Percentiles rank a stretch among this genome's conserved stretches.
phyloP scores from a whole-genome alignment of 1,140 invertebrate species.

The Drosophila triauraria region DNA sequence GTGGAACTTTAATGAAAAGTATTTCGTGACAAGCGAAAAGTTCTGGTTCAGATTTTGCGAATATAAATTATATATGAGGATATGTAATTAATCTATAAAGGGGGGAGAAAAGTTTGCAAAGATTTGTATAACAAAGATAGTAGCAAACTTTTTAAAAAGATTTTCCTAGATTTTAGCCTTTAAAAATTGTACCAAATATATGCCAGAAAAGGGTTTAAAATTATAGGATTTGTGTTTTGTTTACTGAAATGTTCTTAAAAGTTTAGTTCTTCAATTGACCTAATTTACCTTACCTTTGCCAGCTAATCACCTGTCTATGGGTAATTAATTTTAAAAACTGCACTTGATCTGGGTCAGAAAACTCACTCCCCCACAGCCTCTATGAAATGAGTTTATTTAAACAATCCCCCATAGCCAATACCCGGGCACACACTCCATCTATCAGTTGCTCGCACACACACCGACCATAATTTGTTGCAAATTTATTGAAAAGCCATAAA shows the following conservation, averaged over 20 bases:
- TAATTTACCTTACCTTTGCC: neutral
- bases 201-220: too few species aligned
- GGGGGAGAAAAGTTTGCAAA: too few species aligned
- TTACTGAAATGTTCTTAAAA: too few species aligned
- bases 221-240: too few species aligned
- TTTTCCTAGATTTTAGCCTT: too few species aligned
- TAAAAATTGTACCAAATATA: too few species aligned
- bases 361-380: too few species aligned
- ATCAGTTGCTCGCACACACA: slow-evolving; percentile 19
- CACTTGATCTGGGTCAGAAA: neutral
- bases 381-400: neutral
- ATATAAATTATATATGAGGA: neutral
- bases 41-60: neutral
- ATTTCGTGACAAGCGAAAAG: neutral
- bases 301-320: neutral
- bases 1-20: slow-evolving; percentile 8
- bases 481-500: slow-evolving; percentile 74
- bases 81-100: neutral
- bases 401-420: slow-evolving; percentile 10
- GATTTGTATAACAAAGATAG: too few species aligned
- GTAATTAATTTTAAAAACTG: neutral
- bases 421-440: slow-evolving; percentile 42
- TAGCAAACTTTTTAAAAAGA: too few species aligned
- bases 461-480: slow-evolving; percentile 65
- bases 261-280: too few species aligned